Conservation (phyloP, 2,888 invertebrate species). For the Xylota sylvarum region DNA sequence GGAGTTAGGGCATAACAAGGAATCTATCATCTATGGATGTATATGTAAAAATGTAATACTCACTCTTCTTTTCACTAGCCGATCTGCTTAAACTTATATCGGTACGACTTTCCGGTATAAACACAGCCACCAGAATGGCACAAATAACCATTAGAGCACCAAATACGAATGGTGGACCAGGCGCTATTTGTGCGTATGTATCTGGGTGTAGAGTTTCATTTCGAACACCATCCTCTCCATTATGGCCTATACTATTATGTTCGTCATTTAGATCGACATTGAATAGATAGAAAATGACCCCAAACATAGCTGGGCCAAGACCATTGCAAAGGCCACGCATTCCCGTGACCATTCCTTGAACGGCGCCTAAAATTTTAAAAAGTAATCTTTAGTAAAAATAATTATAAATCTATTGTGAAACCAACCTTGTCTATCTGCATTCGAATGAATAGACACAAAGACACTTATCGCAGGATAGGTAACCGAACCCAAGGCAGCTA, state of each 20-base stretch:
- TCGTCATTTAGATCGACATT: conserved; percentile 98
- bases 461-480: conserved; percentile 99
- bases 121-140: conserved; percentile 96
- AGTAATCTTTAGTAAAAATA: not conserved
- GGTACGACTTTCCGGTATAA: conserved; percentile 90
- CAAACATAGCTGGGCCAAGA: conserved; percentile 99
- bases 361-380: conserved; percentile 87
- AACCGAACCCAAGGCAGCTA: conserved; percentile 97
- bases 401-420: not conserved
- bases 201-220: conserved; percentile 82
- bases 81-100: conserved; percentile 84
- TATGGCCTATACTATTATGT: conserved; percentile 81
- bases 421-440: conserved; percentile 97
- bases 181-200: conserved; percentile 90
- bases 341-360: conserved; percentile 99
- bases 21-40: not conserved
- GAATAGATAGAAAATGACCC: conserved; percentile 99
- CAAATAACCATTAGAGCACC: conserved; percentile 98
- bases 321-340: conserved; percentile 99
- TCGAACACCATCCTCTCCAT: conserved; percentile 69
- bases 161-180: conserved; percentile 99
- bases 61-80: conserved; percentile 88
- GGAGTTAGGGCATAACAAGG: too few species aligned
- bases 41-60: conserved; percentile 78
- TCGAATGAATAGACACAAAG: conserved; percentile 98